A percentile compares a stretch with the other conserved stretches of the same genome.
Evolutionary conservation across 2,113 vertebrate species (phyloP).

Genomic region (Dendropsophus ebraccatus): DNA sequence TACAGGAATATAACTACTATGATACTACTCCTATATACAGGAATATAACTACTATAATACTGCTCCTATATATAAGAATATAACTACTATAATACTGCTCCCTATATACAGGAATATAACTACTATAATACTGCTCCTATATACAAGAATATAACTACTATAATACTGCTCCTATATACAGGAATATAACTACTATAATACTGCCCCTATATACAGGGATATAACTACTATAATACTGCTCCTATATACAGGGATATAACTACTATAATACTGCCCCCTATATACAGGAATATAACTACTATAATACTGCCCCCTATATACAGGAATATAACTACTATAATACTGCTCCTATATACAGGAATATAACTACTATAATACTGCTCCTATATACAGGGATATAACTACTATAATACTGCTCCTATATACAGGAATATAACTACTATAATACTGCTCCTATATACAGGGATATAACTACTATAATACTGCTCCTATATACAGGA

Average conservation of each 20-base stretch:
- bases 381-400: not conserved
- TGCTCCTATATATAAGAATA: not conserved
- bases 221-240: slow-evolving; percentile 6
- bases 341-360: not conserved
- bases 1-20: slow-evolving; percentile 5
- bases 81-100: not conserved
- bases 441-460: not conserved
- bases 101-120: slow-evolving; percentile 4
- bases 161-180: not conserved
- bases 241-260: not conserved
- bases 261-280: not conserved
- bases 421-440: slow-evolving; percentile 5
- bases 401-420: slow-evolving; percentile 3
- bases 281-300: slow-evolving; percentile 11
- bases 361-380: slow-evolving; percentile 13
- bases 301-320: not conserved
- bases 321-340: slow-evolving; percentile 17
- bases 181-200: slow-evolving; percentile 19
- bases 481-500: not conserved
- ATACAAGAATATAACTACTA: slow-evolving; percentile 3
- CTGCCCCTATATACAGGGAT: not conserved
- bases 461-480: not conserved
- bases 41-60: slow-evolving; percentile 16
- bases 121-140: slow-evolving; percentile 6
- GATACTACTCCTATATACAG: not conserved